phyloP scores from a whole-genome alignment of 2,113 vertebrate genomes.

The Dipodomys ordii region DNA sequence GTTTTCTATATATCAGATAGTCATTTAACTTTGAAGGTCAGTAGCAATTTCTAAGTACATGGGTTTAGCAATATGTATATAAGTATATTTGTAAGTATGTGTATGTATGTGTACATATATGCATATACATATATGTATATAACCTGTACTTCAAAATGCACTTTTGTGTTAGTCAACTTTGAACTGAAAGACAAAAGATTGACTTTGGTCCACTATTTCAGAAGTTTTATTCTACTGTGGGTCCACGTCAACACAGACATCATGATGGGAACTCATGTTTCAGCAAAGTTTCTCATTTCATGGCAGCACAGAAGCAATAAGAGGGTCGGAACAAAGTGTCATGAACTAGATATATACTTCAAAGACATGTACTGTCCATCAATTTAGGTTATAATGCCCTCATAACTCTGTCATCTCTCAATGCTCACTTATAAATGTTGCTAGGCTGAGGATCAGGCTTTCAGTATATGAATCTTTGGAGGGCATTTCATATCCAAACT shows the following conservation, averaged over 20 bases:
- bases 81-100: not conserved
- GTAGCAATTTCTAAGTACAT: not conserved
- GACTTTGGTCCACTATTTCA: not conserved
- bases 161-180: not conserved
- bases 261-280: no score
- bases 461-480: not conserved
- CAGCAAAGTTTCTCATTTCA: no score
- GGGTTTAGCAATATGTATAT: not conserved
- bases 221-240: not conserved
- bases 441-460: not conserved
- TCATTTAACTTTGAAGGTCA: slow-evolving; percentile 44
- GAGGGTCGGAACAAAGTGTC: not conserved
- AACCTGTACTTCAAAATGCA: not conserved
- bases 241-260: not conserved
- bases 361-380: not conserved
- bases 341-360: not conserved
- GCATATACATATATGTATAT: not conserved
- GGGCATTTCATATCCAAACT: not conserved
- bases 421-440: not conserved
- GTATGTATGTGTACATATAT: no score
- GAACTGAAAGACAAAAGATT: not conserved
- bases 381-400: not conserved
- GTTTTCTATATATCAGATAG: slow-evolving; percentile 58
- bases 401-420: not conserved
- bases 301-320: no score